Conservation (phyloP, 2,888 invertebrate genomes). For the Seira sanloemensis region DNA sequence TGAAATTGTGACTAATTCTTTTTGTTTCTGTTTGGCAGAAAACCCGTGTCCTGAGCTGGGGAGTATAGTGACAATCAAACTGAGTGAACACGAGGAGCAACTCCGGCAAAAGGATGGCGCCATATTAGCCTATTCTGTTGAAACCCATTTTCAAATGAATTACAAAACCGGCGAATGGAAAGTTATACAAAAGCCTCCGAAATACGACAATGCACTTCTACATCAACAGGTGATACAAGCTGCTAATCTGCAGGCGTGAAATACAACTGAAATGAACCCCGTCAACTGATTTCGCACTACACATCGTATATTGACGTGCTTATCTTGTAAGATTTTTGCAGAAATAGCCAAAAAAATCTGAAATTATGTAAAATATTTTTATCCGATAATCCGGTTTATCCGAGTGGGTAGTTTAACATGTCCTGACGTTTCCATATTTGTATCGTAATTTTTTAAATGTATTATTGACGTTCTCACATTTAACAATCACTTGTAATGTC, state of each 20-base stretch:
- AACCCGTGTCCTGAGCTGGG: slow-evolving; percentile 98
- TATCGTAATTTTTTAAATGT: too few species aligned
- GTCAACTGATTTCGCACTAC: too few species aligned
- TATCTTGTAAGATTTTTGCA: too few species aligned
- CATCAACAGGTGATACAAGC: slow-evolving; percentile 54
- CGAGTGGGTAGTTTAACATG: too few species aligned
- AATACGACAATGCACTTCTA: slow-evolving; percentile 78
- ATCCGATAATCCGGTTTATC: too few species aligned
- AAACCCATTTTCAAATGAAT: slow-evolving; percentile 99
- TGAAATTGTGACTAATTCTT: background rate
- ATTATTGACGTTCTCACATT: too few species aligned
- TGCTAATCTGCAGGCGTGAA: slow-evolving; percentile 37
- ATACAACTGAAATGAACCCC: too few species aligned
- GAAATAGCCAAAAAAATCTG: too few species aligned
- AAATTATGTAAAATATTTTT: too few species aligned
- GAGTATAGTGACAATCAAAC: slow-evolving; percentile 95
- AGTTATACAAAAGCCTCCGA: slow-evolving; percentile 91
- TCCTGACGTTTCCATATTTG: too few species aligned
- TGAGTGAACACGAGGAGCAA: slow-evolving; percentile 93
- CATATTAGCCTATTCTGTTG: slow-evolving; percentile 86
- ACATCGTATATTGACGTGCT: background rate
- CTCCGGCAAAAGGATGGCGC: slow-evolving; percentile 91
- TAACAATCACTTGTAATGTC: too few species aligned
- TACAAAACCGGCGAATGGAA: slow-evolving; percentile 99
- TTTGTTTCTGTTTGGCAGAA: slow-evolving; percentile 79